Base-by-base conservation (phyloP, 1,140 invertebrate genomes). In the Caenorhabditis latens region DNA sequence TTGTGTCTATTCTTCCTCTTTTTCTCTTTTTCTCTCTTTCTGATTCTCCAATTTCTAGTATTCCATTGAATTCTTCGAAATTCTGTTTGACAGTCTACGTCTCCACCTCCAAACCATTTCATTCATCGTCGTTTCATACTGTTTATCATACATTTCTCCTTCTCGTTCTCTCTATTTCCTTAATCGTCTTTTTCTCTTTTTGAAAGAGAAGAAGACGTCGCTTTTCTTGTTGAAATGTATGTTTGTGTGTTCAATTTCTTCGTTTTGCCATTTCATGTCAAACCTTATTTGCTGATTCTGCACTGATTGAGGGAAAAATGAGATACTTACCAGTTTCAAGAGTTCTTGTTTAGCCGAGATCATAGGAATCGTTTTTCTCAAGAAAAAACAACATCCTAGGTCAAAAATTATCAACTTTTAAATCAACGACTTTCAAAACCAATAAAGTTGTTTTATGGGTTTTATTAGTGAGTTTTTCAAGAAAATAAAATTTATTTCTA, bases 81-180 rank as follows among this genome's bases (percentile, higher is more conserved):
- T 71, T 71, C 65, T 63, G 42, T 71, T 46, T 71, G 4, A 71
- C 65, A 71, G 65, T 71, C 65, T 71, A 46, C 65, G 65, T 71
- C 65, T 71, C 21, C 40, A 32, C 3, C 57, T 58, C 57, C n/a
- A 14, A n/a, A 21, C 57, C 19, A 16, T 5, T 58, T 24, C 11
- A 14, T 65, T 65, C 61, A 11, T 13, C 40, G 4, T n/a, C 9
- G 14, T 21, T 50, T 16, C n/a, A 19, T 79, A 79, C 46, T 43
- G 71, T 79, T 79, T 79, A 79, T 79, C 71, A 79, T 50, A 79
- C 40, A 40, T 32, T 32, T 32, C 32, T 32, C 32, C 32, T 32
- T 32, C 32, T 32, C 32, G 32, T 32, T 32, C 32, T 32, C 32
- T 32, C 32, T 32, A 32, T 32, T 50, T 46, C 67, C 46, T 42